Evolutionary conservation across 2,113 vertebrate genomes (phyloP).

Genomic region (Hemibagrus wyckioides): DNA sequence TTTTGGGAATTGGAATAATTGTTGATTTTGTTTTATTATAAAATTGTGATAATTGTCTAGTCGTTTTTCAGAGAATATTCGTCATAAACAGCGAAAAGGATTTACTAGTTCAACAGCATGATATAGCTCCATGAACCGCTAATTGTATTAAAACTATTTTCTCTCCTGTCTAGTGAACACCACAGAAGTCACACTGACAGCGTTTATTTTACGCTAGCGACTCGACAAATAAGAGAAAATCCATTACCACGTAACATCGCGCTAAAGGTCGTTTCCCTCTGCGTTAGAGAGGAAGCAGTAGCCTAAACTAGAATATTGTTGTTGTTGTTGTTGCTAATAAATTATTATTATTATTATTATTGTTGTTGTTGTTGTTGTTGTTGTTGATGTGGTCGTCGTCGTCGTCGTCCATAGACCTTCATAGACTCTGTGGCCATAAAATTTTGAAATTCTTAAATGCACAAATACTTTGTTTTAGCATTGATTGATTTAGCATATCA

Average conservation of each 20-base stretch:
- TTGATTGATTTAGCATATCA: not conserved
- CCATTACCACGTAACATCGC: not conserved
- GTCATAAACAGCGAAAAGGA: not conserved
- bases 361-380: not conserved
- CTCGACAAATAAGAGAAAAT: not conserved
- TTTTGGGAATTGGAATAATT: not conserved
- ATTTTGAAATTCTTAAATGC: not conserved
- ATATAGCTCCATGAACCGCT: not conserved
- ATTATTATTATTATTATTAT: not conserved
- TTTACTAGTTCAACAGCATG: not conserved
- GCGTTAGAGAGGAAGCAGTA: not conserved
- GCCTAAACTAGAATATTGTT: not conserved
- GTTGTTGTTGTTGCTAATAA: not conserved
- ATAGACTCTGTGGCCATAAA: not conserved
- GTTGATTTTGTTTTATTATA: fast-evolving
- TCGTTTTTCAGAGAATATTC: not conserved
- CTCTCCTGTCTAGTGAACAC: not conserved
- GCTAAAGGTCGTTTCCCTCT: not conserved
- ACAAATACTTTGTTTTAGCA: not conserved
- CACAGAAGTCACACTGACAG: slow-evolving; percentile 3
- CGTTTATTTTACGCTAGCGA: slow-evolving; percentile 26
- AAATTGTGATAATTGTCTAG: not conserved
- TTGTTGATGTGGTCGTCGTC: too few relatives aligned
- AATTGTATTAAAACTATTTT: not conserved
- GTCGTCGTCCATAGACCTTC: too few relatives aligned